phyloP scores from a whole-genome alignment of 2,113 vertebrate genomes.

The Pogonocichla stellata region DNA sequence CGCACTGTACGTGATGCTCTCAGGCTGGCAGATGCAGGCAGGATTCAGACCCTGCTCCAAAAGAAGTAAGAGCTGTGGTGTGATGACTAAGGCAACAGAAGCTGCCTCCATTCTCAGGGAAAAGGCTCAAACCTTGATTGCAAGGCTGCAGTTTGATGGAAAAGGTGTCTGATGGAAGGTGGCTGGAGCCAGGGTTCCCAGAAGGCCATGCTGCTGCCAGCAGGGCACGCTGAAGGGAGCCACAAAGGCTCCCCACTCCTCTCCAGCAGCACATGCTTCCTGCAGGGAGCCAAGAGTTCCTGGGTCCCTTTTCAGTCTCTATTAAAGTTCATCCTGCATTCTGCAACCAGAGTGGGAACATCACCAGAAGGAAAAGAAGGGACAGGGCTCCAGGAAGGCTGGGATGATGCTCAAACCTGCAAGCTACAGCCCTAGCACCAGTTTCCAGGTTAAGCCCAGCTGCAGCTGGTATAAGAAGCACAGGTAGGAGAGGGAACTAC shows the following conservation, averaged over 20 bases:
- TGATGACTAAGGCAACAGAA: background rate
- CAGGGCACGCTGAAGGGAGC: accelerated
- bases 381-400: background rate
- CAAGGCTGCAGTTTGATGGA: background rate
- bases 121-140: background rate
- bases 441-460: background rate
- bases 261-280: background rate
- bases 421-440: background rate
- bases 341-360: background rate
- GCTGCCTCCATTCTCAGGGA: background rate
- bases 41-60: background rate
- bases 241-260: background rate
- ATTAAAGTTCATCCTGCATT: accelerated
- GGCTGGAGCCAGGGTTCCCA: accelerated
- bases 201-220: background rate
- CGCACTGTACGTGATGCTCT: background rate
- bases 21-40: background rate
- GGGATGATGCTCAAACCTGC: background rate
- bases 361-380: background rate
- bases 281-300: background rate
- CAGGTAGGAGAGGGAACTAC: background rate
- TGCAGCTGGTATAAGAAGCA: background rate
- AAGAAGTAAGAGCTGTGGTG: background rate
- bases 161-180: background rate
- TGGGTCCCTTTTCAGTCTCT: background rate